phyloP scores from a whole-genome alignment of 2,113 vertebrate species.

The Sinosuthora webbiana region DNA sequence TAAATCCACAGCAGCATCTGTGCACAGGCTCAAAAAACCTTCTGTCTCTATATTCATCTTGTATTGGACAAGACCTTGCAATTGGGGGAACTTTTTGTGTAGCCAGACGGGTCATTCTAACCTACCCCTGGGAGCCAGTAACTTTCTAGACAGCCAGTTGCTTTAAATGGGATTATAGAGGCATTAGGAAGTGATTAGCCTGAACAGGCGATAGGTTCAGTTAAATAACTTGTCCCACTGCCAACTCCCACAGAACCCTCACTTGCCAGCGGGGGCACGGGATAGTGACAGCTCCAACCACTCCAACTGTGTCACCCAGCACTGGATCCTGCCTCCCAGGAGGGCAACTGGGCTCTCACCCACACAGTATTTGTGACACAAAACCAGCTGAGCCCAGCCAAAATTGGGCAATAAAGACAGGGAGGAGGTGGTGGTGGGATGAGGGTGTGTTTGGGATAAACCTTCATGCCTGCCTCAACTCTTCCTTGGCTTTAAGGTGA shows the following conservation, averaged over 20 bases:
- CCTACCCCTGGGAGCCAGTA: not conserved
- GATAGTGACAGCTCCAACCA: not conserved
- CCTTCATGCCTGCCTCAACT: not conserved
- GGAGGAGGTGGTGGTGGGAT: not conserved
- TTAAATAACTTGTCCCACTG: not conserved
- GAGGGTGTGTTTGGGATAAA: not conserved
- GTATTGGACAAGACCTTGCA: not conserved
- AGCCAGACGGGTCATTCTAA: not conserved
- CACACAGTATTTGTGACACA: rapidly evolving
- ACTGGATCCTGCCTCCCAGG: not conserved
- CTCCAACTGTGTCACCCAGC: not conserved
- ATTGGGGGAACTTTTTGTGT: not conserved
- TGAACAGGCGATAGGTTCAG: conserved; percentile 1
- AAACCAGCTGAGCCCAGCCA: not conserved
- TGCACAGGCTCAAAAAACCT: not conserved
- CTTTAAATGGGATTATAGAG: conserved; percentile 46
- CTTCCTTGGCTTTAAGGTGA: not conserved
- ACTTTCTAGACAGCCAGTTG: conserved; percentile 40
- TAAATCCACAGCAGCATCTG: not conserved
- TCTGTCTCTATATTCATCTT: not conserved
- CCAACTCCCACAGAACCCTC: not conserved
- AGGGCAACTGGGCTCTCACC: rapidly evolving
- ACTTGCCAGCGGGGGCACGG: rapidly evolving
- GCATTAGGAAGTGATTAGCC: conserved; percentile 58
- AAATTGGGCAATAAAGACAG: not conserved